Base-by-base conservation (phyloP, 2,797 vertebrate genomes). In the Serranus cabrilla region DNA sequence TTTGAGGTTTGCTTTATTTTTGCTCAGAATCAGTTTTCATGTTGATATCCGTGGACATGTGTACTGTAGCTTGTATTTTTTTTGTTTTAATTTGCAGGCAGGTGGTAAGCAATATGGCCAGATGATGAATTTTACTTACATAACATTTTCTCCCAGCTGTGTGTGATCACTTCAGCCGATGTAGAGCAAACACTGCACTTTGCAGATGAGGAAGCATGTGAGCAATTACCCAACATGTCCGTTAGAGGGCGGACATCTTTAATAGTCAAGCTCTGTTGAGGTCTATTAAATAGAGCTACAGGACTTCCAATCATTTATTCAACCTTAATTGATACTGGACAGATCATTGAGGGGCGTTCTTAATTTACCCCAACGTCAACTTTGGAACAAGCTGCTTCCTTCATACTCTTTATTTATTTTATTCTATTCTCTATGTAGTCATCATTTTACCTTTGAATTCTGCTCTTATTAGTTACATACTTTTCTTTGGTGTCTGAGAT, bases 61-160 rank as follows among this genome's bases (percentile, higher is more conserved):
- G n/a, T 7, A 1, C 13, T 69, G 47, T 11, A 43, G 55, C 40
- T 71, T 45, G 37, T 52, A 1, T 49, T 46, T 65, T n/a, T 42
- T 14, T 25, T 39, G 27, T 39, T 7, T 27, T 37, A 34, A 21
- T 63, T 66, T 63, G 11, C 27, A 71, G 63, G 23, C 76, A 81
- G 67, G n/a, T 78, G 47, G 45, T 71, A 40, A 31, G 39, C 61
- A 82, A 60, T 42, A 71, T 79, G 74, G 45, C 12, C n/a, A 40
- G 16, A 66, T 69, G 52, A 84, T 73, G 50, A 61, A 61, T 80
- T 60, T 64, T 12, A 11, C 50, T 65, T 63, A 67, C 78, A 40
- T 47, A 66, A 66, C 63, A 69, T 2, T 61, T 45, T 31, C 42
- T 69, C 52, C 66, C 71, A 84, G 75, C 73, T 74, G 80, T 78